phyloP scores from a whole-genome alignment of 2,113 vertebrate genomes.

The Amblyopsis rosae region DNA sequence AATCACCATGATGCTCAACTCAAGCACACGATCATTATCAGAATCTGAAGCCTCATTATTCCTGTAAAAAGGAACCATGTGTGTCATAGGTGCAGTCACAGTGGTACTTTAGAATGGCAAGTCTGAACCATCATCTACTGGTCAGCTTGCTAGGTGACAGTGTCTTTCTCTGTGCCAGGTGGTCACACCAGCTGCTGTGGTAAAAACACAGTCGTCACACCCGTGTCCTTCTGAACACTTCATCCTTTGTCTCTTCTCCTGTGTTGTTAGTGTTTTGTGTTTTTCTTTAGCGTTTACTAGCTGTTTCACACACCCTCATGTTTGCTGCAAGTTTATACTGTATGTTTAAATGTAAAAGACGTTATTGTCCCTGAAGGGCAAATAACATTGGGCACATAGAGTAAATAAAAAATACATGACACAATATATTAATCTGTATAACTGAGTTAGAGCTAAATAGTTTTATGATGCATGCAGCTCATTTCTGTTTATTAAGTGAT shows the following conservation, averaged over 20 bases:
- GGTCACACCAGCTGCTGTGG: slow-evolving; percentile 49
- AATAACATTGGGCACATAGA: too few relatives aligned
- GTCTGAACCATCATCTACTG: not conserved
- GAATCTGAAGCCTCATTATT: slow-evolving; percentile 28
- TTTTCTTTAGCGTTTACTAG: too few relatives aligned
- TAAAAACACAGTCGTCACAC: slow-evolving; percentile 32
- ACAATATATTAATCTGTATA: too few relatives aligned
- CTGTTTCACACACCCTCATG: too few relatives aligned
- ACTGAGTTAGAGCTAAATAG: too few relatives aligned
- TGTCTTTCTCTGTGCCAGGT: slow-evolving; percentile 21
- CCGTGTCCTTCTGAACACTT: slow-evolving; percentile 30
- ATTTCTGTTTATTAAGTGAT: too few relatives aligned
- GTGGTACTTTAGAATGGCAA: not conserved
- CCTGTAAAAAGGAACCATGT: slow-evolving; percentile 19
- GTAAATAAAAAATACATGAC: too few relatives aligned
- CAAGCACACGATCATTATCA: slow-evolving; percentile 22
- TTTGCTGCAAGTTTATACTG: too few relatives aligned
- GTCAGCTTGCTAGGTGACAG: slow-evolving; percentile 35
- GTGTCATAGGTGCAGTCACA: slow-evolving; percentile 14
- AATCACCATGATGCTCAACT: not conserved
- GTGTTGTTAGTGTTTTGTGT: not conserved
- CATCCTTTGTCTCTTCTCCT: slow-evolving; percentile 11
- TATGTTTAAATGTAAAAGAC: too few relatives aligned
- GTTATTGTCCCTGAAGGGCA: too few relatives aligned
- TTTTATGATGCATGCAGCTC: too few relatives aligned